Evolutionary conservation across 1,140 invertebrate species (phyloP), one percentile per base, ranked within the genome.

Genomic region (Macrobrachium rosenbergii): DNA sequence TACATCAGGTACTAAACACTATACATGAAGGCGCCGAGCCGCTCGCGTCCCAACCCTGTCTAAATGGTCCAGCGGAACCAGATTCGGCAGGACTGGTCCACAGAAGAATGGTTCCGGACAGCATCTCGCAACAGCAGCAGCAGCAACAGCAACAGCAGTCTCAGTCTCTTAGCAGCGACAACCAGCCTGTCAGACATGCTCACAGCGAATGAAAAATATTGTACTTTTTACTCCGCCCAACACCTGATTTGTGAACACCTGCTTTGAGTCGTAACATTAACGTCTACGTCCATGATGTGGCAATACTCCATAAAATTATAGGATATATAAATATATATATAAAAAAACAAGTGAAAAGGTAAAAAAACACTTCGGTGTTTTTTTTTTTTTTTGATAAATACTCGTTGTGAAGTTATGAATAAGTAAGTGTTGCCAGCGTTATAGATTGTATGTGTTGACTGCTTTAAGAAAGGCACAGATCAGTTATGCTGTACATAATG

Each of bases 1-100:
- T 87, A 3, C 85, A 87, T 58, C 85, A 87, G 28, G 85, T 87
- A 23, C 78, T 87, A 3, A 87, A 87, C 69, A 87, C 85, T 79
- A 87, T 87, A 58, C 85, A 87, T 69, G 85, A 87, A 69, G 85
- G 77, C 78, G 64, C 85, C 37, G 85, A 87, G 78, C 85, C 85
- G 23, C 45, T 67, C 5, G n/a, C 59, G 43, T n/a, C 77, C 19
- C 77, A 60, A 16, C 78, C 78, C 28, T 64, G 69, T 28, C 78
- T 73, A 59, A 87, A 75, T 58, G 77, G 78, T 11, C 72, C 82
- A 12, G 69, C 67, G 7, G 72, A 73, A 23, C 60, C 37, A 21
- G 59, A 83, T 23, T n/a, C 45, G 14, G 10, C 8, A 63, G 17
- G 85, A 81, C 23, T 37, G 78, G 21, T 23, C 77, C 17, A 12